These are phyloP conservation scores for Paraplagusia blochii DNA, from an alignment of 2,113 vertebrate species.

Conservation along the genomic window DNA sequence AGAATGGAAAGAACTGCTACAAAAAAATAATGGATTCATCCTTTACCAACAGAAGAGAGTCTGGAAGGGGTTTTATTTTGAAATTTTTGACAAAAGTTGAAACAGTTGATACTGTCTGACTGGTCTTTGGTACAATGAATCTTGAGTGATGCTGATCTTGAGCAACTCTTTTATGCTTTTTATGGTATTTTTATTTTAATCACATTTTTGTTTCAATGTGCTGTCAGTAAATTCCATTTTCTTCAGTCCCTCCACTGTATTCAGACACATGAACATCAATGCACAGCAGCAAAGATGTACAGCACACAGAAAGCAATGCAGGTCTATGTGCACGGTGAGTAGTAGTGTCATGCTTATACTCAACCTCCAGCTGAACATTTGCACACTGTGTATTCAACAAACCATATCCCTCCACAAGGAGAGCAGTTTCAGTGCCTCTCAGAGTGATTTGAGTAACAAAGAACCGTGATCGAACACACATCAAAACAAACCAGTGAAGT, in stretches of 20 bases:
- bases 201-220: neutral
- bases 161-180: neutral
- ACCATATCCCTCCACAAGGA: conserved; percentile 35
- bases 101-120: too few relatives aligned
- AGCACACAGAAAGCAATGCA: conserved; percentile 28
- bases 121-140: too few relatives aligned
- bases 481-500: conserved; percentile 64
- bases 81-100: too few relatives aligned
- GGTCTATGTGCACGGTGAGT: conserved; percentile 24
- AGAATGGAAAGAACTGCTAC: too few relatives aligned
- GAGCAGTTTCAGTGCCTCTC: conserved; percentile 47
- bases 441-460: conserved; percentile 41
- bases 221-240: conserved; percentile 40
- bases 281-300: conserved; percentile 36
- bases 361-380: conserved; percentile 7
- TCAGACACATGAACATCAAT: conserved; percentile 22
- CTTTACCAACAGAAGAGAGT: too few relatives aligned
- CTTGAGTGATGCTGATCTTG: too few relatives aligned
- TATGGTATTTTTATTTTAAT: neutral
- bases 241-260: conserved; percentile 33
- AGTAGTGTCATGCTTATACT: conserved; percentile 7
- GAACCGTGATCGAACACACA: conserved; percentile 52
- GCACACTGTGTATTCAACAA: conserved; percentile 18
- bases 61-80: too few relatives aligned
- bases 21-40: too few relatives aligned